Evolutionary conservation across 1,140 invertebrate species (phyloP).

Genomic region (Drosophila eugracilis): DNA sequence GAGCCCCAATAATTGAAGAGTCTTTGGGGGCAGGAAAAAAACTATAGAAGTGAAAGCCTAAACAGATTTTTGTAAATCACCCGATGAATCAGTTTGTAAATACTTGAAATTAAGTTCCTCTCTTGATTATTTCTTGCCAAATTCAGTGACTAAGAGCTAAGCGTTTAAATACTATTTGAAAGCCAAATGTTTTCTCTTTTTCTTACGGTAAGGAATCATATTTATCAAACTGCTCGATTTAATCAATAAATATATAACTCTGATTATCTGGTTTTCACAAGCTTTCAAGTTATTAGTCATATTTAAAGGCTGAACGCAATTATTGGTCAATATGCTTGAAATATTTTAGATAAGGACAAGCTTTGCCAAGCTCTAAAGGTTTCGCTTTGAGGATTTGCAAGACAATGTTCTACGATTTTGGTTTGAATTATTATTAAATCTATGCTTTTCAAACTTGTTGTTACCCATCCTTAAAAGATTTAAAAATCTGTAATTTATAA

Average conservation of each 20-base stretch:
- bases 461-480: no score
- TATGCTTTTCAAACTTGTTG: no score
- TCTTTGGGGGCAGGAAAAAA: background rate
- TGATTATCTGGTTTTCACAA: background rate
- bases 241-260: background rate
- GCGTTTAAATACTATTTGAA: background rate
- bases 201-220: background rate
- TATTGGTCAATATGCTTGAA: constrained; percentile 6
- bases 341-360: constrained; percentile 5
- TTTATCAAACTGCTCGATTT: background rate
- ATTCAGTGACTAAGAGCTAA: constrained; percentile 9
- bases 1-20: constrained; percentile 6
- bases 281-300: constrained; percentile 3
- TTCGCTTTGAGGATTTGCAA: no score
- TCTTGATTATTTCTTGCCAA: background rate
- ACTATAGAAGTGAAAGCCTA: constrained; percentile 15
- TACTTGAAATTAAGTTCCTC: constrained; percentile 2
- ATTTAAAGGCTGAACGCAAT: background rate
- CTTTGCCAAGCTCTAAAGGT: background rate
- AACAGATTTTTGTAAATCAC: constrained; percentile 25
- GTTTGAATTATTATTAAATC: background rate
- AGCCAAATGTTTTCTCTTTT: background rate
- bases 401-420: no score
- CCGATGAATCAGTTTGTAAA: constrained; percentile 29
- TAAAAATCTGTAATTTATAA: no score